Evolutionary conservation across 2,888 invertebrate species (phyloP).

Genomic region (Apotomis betuletana): DNA sequence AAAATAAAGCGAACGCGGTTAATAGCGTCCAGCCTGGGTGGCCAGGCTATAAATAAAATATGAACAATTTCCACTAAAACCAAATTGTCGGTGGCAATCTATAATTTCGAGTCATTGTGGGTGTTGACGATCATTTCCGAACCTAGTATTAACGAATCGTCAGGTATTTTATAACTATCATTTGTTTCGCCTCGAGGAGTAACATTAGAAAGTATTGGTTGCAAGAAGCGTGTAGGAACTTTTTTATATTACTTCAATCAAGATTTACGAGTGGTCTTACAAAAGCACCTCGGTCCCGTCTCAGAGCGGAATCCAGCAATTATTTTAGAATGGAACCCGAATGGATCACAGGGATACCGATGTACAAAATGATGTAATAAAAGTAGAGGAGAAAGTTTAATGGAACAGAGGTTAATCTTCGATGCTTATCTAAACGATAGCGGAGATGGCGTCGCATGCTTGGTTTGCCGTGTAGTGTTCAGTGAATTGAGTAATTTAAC

Average conservation of each 20-base stretch:
- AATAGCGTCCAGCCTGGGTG: constrained; percentile 25
- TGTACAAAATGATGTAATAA: constrained; percentile 57
- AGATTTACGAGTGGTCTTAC: constrained; percentile 72
- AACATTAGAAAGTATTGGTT: constrained; percentile 78
- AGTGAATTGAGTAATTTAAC: constrained; percentile 38
- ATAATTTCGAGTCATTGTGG: constrained; percentile 45
- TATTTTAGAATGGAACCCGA: constrained; percentile 61
- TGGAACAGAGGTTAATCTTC: constrained; percentile 51
- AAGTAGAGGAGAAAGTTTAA: constrained; percentile 63
- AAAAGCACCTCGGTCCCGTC: constrained; percentile 52
- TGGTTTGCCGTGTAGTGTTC: constrained; percentile 34
- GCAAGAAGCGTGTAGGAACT: constrained; percentile 53
- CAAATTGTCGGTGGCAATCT: constrained; percentile 36
- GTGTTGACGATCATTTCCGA: constrained; percentile 51
- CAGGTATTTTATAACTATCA: constrained; percentile 68
- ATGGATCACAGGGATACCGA: constrained; percentile 52
- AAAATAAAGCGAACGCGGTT: constrained; percentile 4
- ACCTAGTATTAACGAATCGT: constrained; percentile 58
- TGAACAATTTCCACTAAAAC: constrained; percentile 36
- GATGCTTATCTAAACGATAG: constrained; percentile 52
- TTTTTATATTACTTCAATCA: constrained; percentile 64
- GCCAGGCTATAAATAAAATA: constrained; percentile 30
- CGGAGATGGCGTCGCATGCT: constrained; percentile 44
- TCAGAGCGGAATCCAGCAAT: constrained; percentile 60
- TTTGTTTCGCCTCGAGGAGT: constrained; percentile 73